These are phyloP conservation scores for Zaprionus taronus DNA, from an alignment of 1,140 invertebrate genomes.

Conservation along the genomic window DNA sequence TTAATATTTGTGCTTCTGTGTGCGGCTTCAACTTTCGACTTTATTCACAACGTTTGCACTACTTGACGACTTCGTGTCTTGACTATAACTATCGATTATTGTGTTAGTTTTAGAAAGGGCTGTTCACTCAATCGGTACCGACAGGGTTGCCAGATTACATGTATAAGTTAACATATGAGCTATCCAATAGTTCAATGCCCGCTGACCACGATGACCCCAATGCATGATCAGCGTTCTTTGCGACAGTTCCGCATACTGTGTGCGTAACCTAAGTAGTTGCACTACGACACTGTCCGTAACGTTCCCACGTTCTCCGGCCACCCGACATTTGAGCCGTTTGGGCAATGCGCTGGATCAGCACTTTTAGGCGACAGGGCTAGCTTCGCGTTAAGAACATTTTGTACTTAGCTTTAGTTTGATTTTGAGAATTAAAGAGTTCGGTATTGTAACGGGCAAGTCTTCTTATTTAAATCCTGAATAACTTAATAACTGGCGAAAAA, in stretches of 20 bases:
- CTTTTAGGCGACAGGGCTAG: conserved; percentile 1
- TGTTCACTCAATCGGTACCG: too few species aligned
- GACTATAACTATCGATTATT: too few species aligned
- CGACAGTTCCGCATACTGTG: too few species aligned
- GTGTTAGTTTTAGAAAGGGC: too few species aligned
- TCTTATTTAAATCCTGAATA: too few species aligned
- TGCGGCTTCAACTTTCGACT: too few species aligned
- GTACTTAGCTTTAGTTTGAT: neutral
- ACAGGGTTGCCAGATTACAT: too few species aligned
- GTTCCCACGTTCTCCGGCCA: neutral
- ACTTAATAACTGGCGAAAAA: too few species aligned
- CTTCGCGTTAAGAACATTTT: neutral
- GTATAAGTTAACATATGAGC: neutral
- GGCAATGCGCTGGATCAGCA: neutral
- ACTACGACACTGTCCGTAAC: neutral
- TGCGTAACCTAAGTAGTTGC: neutral
- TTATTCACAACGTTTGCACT: too few species aligned
- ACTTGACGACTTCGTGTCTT: too few species aligned
- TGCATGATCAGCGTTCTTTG: neutral
- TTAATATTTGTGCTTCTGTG: too few species aligned
- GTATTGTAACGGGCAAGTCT: too few species aligned
- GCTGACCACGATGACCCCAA: neutral
- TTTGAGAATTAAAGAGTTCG: neutral
- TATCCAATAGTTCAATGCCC: neutral
- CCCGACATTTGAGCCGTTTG: neutral